Conservation (phyloP, 2,113 vertebrate species). For the Deroptyus accipitrinus region DNA sequence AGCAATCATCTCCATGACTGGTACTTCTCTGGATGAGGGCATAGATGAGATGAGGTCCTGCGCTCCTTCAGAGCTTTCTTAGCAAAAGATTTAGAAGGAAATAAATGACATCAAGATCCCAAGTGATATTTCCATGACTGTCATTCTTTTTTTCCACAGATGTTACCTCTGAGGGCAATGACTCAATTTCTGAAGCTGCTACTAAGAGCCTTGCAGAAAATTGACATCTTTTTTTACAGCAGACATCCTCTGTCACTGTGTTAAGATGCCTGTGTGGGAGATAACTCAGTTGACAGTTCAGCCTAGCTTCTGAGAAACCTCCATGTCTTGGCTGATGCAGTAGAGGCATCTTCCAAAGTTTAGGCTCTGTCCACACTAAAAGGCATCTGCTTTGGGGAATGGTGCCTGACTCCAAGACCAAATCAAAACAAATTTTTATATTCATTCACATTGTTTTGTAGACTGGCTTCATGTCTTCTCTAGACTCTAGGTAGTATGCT, state of each 20-base stretch:
- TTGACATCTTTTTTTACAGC: not conserved
- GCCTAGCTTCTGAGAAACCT: not conserved
- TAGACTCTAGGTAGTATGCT: not conserved
- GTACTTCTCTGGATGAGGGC: not conserved
- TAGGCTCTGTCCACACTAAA: not conserved
- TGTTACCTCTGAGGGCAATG: not conserved
- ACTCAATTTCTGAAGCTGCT: not conserved
- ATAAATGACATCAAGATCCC: not conserved
- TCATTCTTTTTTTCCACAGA: not conserved
- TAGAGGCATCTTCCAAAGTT: not conserved
- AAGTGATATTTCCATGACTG: not conserved
- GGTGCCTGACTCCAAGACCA: not conserved
- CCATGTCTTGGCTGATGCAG: not conserved
- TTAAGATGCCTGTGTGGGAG: not conserved
- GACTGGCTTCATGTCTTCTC: not conserved
- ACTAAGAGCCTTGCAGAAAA: not conserved
- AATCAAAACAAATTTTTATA: not conserved
- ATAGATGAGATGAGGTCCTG: fast-evolving
- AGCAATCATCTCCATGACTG: not conserved
- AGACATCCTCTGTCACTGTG: not conserved
- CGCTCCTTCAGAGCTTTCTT: not conserved
- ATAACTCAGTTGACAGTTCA: not conserved
- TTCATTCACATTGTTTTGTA: not conserved
- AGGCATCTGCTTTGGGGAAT: not conserved
- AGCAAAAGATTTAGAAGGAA: not conserved